Base-by-base conservation (phyloP, 2,797 vertebrate species). In the Ctenopoma multispine region DNA sequence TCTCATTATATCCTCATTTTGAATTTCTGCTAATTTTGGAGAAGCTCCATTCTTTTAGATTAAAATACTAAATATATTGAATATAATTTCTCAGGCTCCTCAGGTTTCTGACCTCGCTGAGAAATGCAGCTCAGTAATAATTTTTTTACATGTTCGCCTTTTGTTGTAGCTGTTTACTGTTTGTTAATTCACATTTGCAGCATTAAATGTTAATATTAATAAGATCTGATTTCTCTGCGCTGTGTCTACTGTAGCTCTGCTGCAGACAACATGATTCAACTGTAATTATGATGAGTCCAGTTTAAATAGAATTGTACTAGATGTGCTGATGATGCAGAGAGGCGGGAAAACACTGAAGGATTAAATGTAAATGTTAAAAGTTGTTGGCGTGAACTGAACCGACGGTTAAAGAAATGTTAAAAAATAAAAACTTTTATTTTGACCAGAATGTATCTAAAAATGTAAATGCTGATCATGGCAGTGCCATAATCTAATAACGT, bases 151-250 rank as follows among this genome's bases (percentile, higher is more conserved):
- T 10, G 10, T 14, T 41, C 13, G 13, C 11, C 15, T 44, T 44
- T 18, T 14, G 15, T 17, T 14, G 41, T 17, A 5, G 40, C 23
- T 17, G 34, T 49, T 34, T 18, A 7, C 24, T 13, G 31, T 54
- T 23, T 40, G 24, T 9, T n/a, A 4, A 6, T 27, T 20, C 7
- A 1, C 11, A 1, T 17, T 43, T 2, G 49, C 2, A 44, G 11
- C 55, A 36, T 53, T 31, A 36, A 67, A 46, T 38, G 43, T 80
- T 63, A 47, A 73, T 59, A 53, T 75, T 21, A 70, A 79, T 43
- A 17, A 11, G 46, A 41, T 43, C 10, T 71, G 76, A 69, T 65
- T 6, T 46, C 54, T 46, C 6, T 43, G 49, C 9, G 13, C 31
- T 40, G 72, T 51, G 72, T 63, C 75, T 43, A 40, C 55, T 21